Conservation (phyloP, 2,113 vertebrate genomes). For the Otocyon megalotis region DNA sequence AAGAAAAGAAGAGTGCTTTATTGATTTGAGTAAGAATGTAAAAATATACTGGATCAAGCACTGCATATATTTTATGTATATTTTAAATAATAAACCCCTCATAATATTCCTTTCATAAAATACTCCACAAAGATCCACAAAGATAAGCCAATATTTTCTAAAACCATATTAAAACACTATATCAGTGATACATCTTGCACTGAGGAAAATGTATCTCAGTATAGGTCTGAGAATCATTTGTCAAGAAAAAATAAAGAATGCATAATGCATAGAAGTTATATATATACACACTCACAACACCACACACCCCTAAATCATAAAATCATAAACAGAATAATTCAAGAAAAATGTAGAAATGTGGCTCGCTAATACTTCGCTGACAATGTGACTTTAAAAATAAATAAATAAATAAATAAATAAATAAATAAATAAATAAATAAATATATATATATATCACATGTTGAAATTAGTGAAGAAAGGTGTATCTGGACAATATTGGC, state of each 20-base stretch:
- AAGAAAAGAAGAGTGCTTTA: constrained; percentile 64
- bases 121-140: not conserved
- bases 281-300: not conserved
- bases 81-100: not conserved
- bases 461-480: not conserved
- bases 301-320: not conserved
- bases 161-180: constrained; percentile 39
- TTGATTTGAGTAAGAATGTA: not conserved
- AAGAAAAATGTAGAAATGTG: not conserved
- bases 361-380: not conserved
- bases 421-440: not conserved
- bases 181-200: not conserved
- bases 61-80: not conserved
- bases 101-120: not conserved
- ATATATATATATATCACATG: not conserved
- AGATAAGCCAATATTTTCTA: not conserved
- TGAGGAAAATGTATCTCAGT: constrained; percentile 21
- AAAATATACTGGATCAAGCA: not conserved
- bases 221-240: not conserved
- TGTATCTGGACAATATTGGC: not conserved
- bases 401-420: too few relatives aligned
- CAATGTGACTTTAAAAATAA: not conserved
- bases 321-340: not conserved
- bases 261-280: constrained; percentile 7
- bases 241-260: constrained; percentile 25